Base-by-base conservation (phyloP, 2,888 invertebrate genomes). In the Exocentrus adspersus region DNA sequence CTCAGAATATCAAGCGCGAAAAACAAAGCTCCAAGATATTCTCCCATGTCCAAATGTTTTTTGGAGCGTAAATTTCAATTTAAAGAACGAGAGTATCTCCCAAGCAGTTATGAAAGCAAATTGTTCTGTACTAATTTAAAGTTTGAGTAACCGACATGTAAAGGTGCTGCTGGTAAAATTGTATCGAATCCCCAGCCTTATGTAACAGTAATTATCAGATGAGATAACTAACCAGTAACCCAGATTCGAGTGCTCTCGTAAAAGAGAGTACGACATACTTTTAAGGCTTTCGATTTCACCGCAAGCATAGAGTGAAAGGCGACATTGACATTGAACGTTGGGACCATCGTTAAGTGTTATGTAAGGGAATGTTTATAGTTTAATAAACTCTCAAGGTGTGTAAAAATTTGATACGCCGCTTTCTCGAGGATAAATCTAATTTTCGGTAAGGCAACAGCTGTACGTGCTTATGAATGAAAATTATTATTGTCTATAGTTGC, bases 271-370 rank as follows among this genome's bases (percentile, higher is more conserved):
- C 19, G 50, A 16, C 57, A 62, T 42, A 52, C 32, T 45, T 43
- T n/a, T 5, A 20, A 43, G 16, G n/a, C 37, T 42, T 51, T 51
- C 51, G 17, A 30, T 51, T 32, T 32, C 32, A 51, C 32, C 20
- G 12, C 5, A 28, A 5, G 7, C 7, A 5, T 10, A 48, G 5
- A 10, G 37, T 19, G 51, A 51, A 51, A 51, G 51, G 19, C 17
- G 51, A 10, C 51, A 51, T 51, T 51, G 51, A 51, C 51, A 51
- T 32, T 51, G 51, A 51, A 32, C 16, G 6, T 37, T 45, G 12
- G 16, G 2, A 30, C 16, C 16, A 16, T 30, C 9, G n/a, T 28
- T 48, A 28, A 16, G 6, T 14, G 16, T 12, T 30, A 28, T 24
- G 10, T 28, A 30, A 48, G 0, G n/a, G n/a, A n/a, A n/a, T n/a